phyloP scores from a whole-genome alignment of 2,797 vertebrate species.

The Distichodus sexfasciatus region DNA sequence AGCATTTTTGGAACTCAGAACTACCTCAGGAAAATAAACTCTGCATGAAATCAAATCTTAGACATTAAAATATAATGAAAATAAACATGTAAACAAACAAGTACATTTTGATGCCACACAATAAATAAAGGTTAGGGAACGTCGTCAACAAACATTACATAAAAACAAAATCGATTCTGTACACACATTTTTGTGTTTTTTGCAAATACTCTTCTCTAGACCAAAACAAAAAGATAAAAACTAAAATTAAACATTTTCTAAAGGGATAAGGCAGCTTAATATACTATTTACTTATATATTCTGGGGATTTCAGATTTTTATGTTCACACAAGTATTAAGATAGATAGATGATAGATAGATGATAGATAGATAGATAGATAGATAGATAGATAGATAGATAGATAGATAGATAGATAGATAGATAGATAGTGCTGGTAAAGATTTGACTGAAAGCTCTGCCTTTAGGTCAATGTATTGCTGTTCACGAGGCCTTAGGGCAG shows the following conservation, averaged over 20 bases:
- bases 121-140: conserved; percentile 20
- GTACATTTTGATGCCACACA: conserved; percentile 15
- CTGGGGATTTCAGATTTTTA: conserved; percentile 12
- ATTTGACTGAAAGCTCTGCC: conserved; percentile 12
- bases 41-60: too few relatives aligned
- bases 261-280: conserved; percentile 76
- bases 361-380: background rate
- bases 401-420: conserved; percentile 20
- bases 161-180: conserved; percentile 8
- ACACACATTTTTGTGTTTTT: background rate
- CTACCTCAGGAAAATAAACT: too few relatives aligned
- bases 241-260: conserved; percentile 38
- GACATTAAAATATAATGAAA: background rate
- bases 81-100: background rate
- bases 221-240: conserved; percentile 40
- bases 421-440: conserved; percentile 26
- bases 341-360: background rate
- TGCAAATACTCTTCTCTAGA: background rate
- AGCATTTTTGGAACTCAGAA: background rate
- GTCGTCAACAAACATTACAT: background rate
- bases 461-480: conserved; percentile 69
- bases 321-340: conserved; percentile 26
- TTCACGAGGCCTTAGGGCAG: conserved; percentile 42
- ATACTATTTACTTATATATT: conserved; percentile 57
- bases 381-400: background rate